Conservation (phyloP, 2,797 vertebrate genomes). For the Psittacula echo region DNA sequence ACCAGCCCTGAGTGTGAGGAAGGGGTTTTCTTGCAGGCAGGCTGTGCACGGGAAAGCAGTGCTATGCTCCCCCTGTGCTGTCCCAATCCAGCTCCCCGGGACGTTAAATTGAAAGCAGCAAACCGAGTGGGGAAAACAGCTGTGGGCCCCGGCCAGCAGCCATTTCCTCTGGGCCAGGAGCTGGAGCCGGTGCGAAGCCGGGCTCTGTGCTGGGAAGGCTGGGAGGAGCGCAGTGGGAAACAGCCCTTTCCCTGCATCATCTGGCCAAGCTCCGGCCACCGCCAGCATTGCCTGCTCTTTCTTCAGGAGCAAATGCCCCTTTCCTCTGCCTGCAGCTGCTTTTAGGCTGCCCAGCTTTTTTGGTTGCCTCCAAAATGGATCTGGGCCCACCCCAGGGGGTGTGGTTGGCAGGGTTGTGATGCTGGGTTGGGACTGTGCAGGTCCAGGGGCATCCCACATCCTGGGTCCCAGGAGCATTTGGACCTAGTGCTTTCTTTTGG, state of each 20-base stretch:
- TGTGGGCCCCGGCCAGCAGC: slow-evolving; percentile 21
- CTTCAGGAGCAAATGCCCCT: background rate
- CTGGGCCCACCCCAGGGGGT: rapidly evolving
- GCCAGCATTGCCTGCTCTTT: background rate
- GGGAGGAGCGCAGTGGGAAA: background rate
- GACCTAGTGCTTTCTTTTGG: background rate
- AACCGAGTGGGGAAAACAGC: slow-evolving; percentile 23
- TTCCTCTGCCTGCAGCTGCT: background rate
- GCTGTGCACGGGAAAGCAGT: background rate
- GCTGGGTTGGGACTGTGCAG: rapidly evolving
- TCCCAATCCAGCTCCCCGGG: background rate
- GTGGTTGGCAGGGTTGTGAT: background rate
- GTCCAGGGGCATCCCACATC: background rate
- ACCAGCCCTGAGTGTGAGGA: rapidly evolving
- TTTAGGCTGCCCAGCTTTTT: background rate
- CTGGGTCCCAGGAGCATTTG: rapidly evolving
- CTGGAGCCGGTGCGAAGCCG: background rate
- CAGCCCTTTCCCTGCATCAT: background rate
- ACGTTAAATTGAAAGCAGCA: slow-evolving; percentile 40
- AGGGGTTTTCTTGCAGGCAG: background rate
- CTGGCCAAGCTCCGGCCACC: background rate
- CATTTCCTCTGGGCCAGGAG: slow-evolving; percentile 45
- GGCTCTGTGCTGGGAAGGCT: background rate
- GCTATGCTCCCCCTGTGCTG: background rate
- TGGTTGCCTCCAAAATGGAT: rapidly evolving